Evolutionary conservation across 1,140 invertebrate species (phyloP).

Genomic region (Pseudomyrmex gracilis): DNA sequence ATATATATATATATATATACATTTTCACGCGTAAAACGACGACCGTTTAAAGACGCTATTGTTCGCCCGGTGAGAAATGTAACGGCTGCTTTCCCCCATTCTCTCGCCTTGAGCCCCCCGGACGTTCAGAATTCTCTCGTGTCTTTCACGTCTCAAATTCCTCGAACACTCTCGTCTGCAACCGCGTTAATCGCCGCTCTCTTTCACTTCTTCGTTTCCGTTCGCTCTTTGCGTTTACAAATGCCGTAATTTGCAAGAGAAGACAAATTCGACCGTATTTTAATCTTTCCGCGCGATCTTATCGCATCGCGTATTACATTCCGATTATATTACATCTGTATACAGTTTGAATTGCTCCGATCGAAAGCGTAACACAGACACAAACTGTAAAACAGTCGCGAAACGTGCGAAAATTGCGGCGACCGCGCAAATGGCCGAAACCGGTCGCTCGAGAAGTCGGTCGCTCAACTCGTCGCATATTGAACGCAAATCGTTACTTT

Average conservation of each 20-base stretch:
- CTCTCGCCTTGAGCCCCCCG: constrained; percentile 22
- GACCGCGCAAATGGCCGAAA: constrained; percentile 25
- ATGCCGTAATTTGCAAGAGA: constrained; percentile 28
- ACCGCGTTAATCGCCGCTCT: constrained; percentile 24
- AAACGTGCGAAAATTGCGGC: constrained; percentile 27
- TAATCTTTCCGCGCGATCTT: too few species aligned
- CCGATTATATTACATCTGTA: too few species aligned
- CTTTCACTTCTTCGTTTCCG: constrained; percentile 6
- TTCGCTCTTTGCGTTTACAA: background rate
- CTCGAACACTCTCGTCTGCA: background rate
- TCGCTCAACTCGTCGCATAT: constrained; percentile 54
- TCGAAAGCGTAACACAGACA: background rate
- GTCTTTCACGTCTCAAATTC: constrained; percentile 19
- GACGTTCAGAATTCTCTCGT: constrained; percentile 33
- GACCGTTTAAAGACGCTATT: constrained; percentile 74
- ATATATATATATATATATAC: constrained; percentile 38
- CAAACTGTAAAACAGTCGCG: constrained; percentile 9
- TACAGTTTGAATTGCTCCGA: background rate
- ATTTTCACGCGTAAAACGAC: constrained; percentile 68
- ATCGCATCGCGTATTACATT: too few species aligned
- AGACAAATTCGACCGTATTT: too few species aligned
- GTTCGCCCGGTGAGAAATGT: constrained; percentile 65
- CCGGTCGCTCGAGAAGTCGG: constrained; percentile 25
- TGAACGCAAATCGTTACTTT: constrained; percentile 63
- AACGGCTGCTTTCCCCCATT: constrained; percentile 47